Conservation (phyloP, 2,797 vertebrate species). For the Etheostoma perlongum region DNA sequence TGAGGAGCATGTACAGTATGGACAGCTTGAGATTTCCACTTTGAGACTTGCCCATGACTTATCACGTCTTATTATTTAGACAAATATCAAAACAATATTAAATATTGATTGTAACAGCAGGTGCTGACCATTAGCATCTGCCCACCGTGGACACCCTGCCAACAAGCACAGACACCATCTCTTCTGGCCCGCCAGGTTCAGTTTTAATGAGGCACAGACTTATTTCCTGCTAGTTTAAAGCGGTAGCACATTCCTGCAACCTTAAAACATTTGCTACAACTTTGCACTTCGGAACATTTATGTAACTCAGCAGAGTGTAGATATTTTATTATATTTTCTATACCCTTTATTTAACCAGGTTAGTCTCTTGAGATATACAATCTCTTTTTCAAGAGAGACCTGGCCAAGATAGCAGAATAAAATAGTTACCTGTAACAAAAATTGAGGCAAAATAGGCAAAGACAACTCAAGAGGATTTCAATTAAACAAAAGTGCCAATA, state of each 20-base stretch:
- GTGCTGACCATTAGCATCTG: conserved; percentile 45
- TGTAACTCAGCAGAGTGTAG: neutral
- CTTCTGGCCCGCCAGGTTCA: conserved; percentile 32
- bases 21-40: conserved; percentile 14
- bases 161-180: conserved; percentile 26
- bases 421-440: too few species aligned
- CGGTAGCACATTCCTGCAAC: conserved; percentile 1
- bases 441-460: too few species aligned
- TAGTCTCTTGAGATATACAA: too few species aligned
- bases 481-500: too few species aligned
- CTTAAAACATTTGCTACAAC: neutral
- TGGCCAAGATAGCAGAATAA: too few species aligned
- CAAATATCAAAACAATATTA: conserved; percentile 31
- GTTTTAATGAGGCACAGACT: conserved; percentile 52
- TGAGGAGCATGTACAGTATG: neutral
- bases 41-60: conserved; percentile 20
- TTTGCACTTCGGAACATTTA: neutral
- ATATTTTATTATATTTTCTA: neutral
- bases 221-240: conserved; percentile 11
- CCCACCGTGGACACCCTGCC: conserved; percentile 43
- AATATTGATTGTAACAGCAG: conserved; percentile 44
- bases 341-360: too few species aligned
- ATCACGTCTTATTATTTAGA: conserved; percentile 22
- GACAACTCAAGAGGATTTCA: too few species aligned
- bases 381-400: too few species aligned